These are phyloP conservation scores for Labrus mixtus DNA, from an alignment of 2,113 vertebrate genomes.

Conservation along the genomic window DNA sequence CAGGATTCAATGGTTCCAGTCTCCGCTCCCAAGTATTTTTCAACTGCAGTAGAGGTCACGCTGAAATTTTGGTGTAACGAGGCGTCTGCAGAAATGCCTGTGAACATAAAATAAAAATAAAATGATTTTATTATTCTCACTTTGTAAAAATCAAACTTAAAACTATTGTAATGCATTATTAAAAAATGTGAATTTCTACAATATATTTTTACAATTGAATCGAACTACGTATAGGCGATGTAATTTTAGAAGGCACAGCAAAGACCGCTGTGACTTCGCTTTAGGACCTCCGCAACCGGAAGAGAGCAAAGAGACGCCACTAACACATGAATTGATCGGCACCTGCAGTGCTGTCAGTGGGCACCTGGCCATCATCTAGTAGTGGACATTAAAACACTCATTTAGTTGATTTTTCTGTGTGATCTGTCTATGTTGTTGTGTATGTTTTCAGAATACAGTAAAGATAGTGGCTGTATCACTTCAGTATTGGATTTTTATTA, in stretches of 20 bases:
- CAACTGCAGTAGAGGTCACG: conserved; percentile 87
- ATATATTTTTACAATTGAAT: fast-evolving
- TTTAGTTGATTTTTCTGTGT: neutral
- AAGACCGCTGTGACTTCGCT: neutral
- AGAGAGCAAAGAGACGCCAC: conserved; percentile 22
- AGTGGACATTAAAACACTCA: neutral
- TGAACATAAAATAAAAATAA: neutral
- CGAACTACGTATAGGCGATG: fast-evolving
- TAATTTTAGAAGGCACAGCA: conserved; percentile 35
- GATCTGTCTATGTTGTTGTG: neutral
- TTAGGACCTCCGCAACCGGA: conserved; percentile 56
- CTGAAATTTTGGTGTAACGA: conserved; percentile 59
- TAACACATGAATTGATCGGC: conserved; percentile 20
- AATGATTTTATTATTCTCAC: fast-evolving
- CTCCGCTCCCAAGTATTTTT: conserved; percentile 82
- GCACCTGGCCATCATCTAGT: fast-evolving
- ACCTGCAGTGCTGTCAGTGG: neutral
- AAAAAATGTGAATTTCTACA: fast-evolving
- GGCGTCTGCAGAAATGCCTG: conserved; percentile 69
- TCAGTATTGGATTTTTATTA: too few relatives aligned
- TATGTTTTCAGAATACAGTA: too few relatives aligned
- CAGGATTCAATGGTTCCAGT: conserved; percentile 62
- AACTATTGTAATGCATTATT: fast-evolving
- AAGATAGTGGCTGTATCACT: too few relatives aligned
- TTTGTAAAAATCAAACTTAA: fast-evolving